Base-by-base conservation (phyloP, 2,113 vertebrate genomes). In the Phycodurus eques region DNA sequence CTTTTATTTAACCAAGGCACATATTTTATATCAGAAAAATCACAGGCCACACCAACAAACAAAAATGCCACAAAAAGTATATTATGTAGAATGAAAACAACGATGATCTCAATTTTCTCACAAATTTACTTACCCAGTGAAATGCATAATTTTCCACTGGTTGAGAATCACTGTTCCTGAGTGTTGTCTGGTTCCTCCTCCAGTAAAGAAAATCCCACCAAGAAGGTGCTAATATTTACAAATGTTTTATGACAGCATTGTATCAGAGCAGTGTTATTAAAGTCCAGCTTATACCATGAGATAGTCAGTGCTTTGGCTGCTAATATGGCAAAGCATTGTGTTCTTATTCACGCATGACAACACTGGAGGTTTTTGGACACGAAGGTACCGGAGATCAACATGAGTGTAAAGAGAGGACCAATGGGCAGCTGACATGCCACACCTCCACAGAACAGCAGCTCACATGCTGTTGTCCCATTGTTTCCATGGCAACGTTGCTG, bases 401-500 rank as follows among this genome's bases (percentile, higher is more conserved):
- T 39, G 61, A 72, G 72, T 71, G 74, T 71, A 60, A 54, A 66
- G 51, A 76, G 66, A 70, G 70, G 70, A 74, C 73, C 65, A 66
- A 53, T 66, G 75, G 75, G 72, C 56, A 61, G 63, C 66, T 60
- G 73, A 72, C 78, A 83, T 73, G 80, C 84, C 83, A 84, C 86
- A 53, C 86, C 78, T 68, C 70, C 84, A 75, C 68, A 76, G 76
- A 56, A 75, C 77, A 57, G 67, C 75, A 66, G 77, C 86, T 88
- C 89, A 93, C 89, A 93, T 92, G 90, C 92, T 93, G 93, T 93
- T 93, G 88, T 92, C 85, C 88, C 72, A 80, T 80, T 88, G 95
- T 97, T 96, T 94, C 95, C 92, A 95, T 95, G 93, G 93, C 79
- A 88, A 94, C 93, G 87, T 88, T 71, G 80, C 92, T 82, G 88